Evolutionary conservation across 1,140 invertebrate genomes (phyloP).

Genomic region (Micrasema longulum): DNA sequence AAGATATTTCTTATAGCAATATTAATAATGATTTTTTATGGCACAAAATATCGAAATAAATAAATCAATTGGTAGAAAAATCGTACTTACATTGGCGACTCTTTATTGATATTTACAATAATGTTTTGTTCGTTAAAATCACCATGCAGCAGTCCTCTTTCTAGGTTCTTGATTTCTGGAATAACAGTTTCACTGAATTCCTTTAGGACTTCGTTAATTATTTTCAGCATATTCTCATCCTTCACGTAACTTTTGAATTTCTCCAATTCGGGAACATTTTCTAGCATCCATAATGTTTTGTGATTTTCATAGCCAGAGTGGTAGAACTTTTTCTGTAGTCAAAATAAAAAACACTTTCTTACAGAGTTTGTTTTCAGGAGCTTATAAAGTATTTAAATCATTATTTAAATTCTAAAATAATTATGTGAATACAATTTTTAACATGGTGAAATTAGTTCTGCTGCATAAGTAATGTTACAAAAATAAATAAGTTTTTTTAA

Average conservation of each 20-base stretch:
- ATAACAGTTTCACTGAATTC: slow-evolving; percentile 76
- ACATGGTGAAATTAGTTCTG: too few species aligned
- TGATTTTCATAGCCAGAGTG: slow-evolving; percentile 76
- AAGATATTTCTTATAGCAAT: too few species aligned
- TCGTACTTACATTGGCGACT: slow-evolving; percentile 58
- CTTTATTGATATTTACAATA: slow-evolving; percentile 68
- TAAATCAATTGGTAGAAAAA: too few species aligned
- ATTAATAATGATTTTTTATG: too few species aligned
- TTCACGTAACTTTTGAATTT: slow-evolving; percentile 78
- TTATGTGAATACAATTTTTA: too few species aligned
- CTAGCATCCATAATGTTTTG: slow-evolving; percentile 79
- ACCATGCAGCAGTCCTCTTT: slow-evolving; percentile 86
- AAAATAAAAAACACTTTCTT: too few species aligned
- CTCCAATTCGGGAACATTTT: slow-evolving; percentile 73
- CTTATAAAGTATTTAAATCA: too few species aligned
- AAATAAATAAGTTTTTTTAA: too few species aligned
- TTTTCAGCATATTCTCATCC: slow-evolving; percentile 68
- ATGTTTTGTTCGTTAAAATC: slow-evolving; percentile 93
- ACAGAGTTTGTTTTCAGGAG: too few species aligned
- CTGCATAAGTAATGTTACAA: too few species aligned
- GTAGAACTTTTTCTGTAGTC: slow-evolving; percentile 65
- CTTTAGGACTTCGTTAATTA: slow-evolving; percentile 75
- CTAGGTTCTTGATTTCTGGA: slow-evolving; percentile 68
- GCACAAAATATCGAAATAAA: too few species aligned
- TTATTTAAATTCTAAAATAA: too few species aligned